Evolutionary conservation across 2,797 vertebrate genomes (phyloP), one percentile per base, ranked within the genome.

Genomic region (Lithobates pipiens): DNA sequence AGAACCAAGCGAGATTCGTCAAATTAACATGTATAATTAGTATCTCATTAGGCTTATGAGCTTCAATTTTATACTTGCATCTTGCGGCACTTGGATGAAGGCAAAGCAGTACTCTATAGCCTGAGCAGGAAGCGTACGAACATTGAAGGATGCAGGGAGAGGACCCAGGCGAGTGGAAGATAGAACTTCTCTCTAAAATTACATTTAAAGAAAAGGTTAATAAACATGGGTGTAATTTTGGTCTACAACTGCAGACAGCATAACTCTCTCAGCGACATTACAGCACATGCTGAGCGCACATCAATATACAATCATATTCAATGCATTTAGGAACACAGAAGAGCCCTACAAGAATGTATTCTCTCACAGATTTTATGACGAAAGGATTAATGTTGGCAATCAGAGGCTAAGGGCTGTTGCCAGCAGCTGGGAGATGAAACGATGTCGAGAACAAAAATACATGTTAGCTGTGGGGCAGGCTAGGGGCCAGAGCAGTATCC

Each of bases 31-130:
- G 25, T 65, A 65, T 11, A 65, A 23, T 65, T n/a, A 21, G 21
- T 21, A 36, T 42, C n/a, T 42, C 5, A 36, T 34, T 21, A 77
- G n/a, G 3, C 54, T 34, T 46, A n/a, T 25, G 13, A 10, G 10
- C 2, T 0, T 34, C 0, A 65, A 25, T 5, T 57, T 29, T 27
- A 10, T 68, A 97, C 97, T 98, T 91, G 99, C 98, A 15, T 99
- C 98, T 88, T 97, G 96, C 13, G 98, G 97, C 92, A 98, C 95
- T 91, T 96, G 97, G 93, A 99, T 97, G 94, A 95, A 99, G 92
- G 97, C 97, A 2, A 99, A 97, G 87, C 93, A 83, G 76, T 98
- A 97, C 92, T 99, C 97, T 0, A 96, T 97, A 93, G 98, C 98
- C 91, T 99, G 98, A 15, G 95, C 94, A 0, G 97, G 95, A 85